These are phyloP conservation scores for Antigone vipio DNA, from an alignment of 2,113 vertebrate genomes.

Conservation along the genomic window DNA sequence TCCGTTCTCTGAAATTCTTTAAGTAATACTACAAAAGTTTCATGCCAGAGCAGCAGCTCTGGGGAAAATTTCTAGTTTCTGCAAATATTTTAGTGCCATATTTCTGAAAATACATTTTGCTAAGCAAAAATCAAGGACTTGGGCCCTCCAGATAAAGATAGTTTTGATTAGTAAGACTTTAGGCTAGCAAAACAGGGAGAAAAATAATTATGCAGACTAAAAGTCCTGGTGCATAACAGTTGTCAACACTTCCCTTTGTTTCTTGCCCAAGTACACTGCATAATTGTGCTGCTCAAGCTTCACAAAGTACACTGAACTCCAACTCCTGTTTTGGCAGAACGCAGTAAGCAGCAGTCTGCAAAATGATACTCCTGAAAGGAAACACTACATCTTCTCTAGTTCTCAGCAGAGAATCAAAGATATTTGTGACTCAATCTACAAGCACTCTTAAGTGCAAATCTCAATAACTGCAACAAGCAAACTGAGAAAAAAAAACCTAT, in stretches of 20 bases:
- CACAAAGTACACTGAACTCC: neutral
- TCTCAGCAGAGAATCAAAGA: slow-evolving; percentile 14
- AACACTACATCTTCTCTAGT: neutral
- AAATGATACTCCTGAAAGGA: neutral
- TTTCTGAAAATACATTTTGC: neutral
- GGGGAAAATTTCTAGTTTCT: neutral
- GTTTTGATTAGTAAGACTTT: neutral
- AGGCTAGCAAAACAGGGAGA: neutral
- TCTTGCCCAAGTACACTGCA: neutral
- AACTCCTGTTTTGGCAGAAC: neutral
- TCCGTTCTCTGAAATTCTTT: neutral
- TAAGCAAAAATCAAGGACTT: neutral
- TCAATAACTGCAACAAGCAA: neutral
- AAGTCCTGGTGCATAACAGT: neutral
- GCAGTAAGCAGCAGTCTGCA: neutral
- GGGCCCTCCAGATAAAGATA: neutral
- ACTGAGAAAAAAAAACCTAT: neutral
- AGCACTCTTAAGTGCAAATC: neutral
- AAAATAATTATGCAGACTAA: neutral
- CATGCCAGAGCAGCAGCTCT: neutral
- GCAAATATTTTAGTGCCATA: neutral
- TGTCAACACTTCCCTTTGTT: neutral
- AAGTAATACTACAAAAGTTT: neutral
- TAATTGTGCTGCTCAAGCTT: neutral
- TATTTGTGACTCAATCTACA: neutral